Evolutionary conservation across 1,140 invertebrate genomes (phyloP), one percentile per base, ranked within the genome.

Genomic region (Bombus waltoni): DNA sequence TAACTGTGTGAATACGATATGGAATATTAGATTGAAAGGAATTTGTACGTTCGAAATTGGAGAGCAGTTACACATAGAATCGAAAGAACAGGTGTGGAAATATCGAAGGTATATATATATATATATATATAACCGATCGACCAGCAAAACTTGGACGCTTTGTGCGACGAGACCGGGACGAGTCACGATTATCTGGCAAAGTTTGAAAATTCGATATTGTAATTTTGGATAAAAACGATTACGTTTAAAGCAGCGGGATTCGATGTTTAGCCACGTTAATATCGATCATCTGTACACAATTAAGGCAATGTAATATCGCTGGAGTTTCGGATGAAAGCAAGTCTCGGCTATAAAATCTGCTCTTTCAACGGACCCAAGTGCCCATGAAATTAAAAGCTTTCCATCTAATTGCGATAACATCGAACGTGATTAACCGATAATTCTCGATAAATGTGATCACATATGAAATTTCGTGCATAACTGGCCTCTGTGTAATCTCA

Each of bases 311-410:
- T 38, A 42, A 22, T n/a, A 38, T 71, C 22, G 35, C 57, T 15
- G 62, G 59, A 47, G 57, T 74, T 47, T 59, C n/a, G 28, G 38
- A 28, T n/a, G 18, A 65, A 80, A 70, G 40, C 77, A 42, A n/a
- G 25, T 44, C 44, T 18, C 8, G 59, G 44, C 65, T 71, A 47
- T 82, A 84, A 87, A 88, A 77, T 74, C 71, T 32, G 74, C 40
- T 71, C 83, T 78, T 70, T 77, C 38, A 57, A 35, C 22, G n/a
- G 35, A 35, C 3, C 10, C 82, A 78, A 83, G 74, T 70, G 81
- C 32, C 73, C 44, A 22, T 77, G 65, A 70, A 83, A 83, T 83
- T 78, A 66, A 78, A 70, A 83, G 82, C 82, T 78, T 78, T 83
- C 40, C 82, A 53, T 70, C 75, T 83, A 83, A 83, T 83, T 78